Percentiles rank a stretch among this genome's conserved stretches.
Conservation (phyloP, 2,888 invertebrate genomes). For the Hetaerina titia region DNA sequence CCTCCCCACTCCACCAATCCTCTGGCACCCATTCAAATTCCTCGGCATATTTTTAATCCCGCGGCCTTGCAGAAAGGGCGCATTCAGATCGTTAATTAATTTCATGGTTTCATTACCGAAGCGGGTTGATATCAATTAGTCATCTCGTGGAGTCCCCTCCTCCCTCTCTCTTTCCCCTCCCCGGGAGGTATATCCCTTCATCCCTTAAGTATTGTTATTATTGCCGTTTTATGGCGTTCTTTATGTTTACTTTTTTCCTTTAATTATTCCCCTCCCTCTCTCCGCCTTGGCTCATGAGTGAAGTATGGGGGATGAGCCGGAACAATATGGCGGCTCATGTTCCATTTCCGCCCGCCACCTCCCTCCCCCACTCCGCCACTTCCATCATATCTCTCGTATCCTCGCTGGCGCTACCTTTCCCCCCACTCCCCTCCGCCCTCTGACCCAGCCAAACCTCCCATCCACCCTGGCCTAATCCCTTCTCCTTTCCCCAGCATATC, state of each 20-base stretch:
- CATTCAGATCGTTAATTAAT: conserved; percentile 71
- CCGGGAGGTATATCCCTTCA: background rate
- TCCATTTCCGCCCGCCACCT: background rate
- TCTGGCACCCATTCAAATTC: conserved; percentile 70
- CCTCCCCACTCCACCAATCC: conserved; percentile 74
- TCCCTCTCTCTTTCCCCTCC: background rate
- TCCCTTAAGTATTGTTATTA: conserved; percentile 12
- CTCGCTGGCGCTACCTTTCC: background rate
- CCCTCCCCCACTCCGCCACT: background rate
- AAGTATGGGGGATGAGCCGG: background rate
- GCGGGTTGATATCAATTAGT: conserved; percentile 64
- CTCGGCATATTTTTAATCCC: conserved; percentile 74
- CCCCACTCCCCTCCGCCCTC: background rate
- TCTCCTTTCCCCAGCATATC: background rate
- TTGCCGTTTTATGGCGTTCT: conserved; percentile 32
- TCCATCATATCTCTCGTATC: no score
- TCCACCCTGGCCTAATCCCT: background rate
- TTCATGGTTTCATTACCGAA: conserved; percentile 43
- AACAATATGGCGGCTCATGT: background rate
- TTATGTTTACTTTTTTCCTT: background rate
- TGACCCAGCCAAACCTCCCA: background rate
- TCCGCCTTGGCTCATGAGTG: background rate
- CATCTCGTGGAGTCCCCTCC: background rate
- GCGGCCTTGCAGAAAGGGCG: conserved; percentile 84
- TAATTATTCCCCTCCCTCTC: background rate